Conservation (phyloP, 2,113 vertebrate genomes). For the Tupaia tana region DNA sequence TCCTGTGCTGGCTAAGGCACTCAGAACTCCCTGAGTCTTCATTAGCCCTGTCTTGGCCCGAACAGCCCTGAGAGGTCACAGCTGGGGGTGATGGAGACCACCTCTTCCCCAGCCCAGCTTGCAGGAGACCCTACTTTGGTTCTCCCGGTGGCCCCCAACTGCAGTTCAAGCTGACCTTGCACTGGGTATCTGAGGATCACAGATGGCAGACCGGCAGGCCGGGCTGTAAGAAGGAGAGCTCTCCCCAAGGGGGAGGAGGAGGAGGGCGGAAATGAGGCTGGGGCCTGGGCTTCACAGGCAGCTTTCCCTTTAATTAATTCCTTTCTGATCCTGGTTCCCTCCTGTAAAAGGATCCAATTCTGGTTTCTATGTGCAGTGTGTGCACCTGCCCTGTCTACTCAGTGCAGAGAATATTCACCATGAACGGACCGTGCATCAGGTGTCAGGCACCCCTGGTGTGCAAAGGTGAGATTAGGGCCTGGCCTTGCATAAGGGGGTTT, state of each 20-base stretch:
- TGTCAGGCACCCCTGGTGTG: not conserved
- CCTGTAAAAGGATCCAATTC: not conserved
- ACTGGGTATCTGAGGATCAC: not conserved
- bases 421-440: not conserved
- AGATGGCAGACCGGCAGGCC: not conserved
- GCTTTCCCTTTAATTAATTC: not conserved
- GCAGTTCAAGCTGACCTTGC: not conserved
- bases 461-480: not conserved
- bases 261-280: not conserved
- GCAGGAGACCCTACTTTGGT: not conserved
- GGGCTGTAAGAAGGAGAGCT: not conserved
- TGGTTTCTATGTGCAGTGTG: not conserved
- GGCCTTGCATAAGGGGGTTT: not conserved
- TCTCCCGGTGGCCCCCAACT: not conserved
- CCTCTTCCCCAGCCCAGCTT: not conserved
- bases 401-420: not conserved
- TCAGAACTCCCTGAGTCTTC: not conserved
- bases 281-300: not conserved
- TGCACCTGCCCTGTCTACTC: not conserved
- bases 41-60: not conserved
- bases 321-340: not conserved
- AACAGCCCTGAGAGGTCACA: not conserved
- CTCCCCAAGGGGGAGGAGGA: too few relatives aligned
- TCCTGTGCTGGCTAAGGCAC: constrained; percentile 38
- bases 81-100: not conserved